These are phyloP conservation scores for Brachyistius frenatus DNA, from an alignment of 2,113 vertebrate species.

Conservation along the genomic window DNA sequence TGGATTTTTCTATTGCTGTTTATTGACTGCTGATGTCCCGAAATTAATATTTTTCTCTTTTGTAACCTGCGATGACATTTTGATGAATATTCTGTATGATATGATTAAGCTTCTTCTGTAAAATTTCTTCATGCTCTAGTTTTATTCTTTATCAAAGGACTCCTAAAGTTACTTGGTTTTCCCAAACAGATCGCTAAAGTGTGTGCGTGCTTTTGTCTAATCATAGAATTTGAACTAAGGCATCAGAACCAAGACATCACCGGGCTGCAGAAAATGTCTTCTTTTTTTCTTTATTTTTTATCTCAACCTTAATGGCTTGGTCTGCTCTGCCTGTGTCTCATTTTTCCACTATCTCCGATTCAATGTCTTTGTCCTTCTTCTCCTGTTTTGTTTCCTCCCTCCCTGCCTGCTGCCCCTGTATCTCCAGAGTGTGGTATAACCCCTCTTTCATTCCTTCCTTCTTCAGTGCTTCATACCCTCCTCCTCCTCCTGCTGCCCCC, in stretches of 20 bases:
- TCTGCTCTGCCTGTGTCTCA: neutral
- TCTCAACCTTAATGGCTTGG: neutral
- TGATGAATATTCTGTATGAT: neutral
- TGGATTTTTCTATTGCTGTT: neutral
- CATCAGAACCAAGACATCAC: neutral
- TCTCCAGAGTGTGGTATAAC: constrained; percentile 3
- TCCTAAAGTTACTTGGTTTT: neutral
- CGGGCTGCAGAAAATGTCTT: neutral
- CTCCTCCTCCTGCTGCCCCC: neutral
- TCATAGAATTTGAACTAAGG: neutral
- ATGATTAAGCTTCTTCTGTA: too few species aligned
- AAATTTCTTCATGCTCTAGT: too few species aligned
- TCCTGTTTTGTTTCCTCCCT: neutral
- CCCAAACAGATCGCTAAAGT: neutral
- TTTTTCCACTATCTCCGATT: neutral
- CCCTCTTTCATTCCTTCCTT: neutral
- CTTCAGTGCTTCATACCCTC: neutral
- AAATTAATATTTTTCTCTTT: neutral
- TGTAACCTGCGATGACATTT: neutral
- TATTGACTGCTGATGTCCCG: neutral
- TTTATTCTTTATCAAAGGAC: neutral
- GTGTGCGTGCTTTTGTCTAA: neutral
- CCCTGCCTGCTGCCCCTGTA: neutral
- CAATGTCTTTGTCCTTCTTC: too few species aligned
- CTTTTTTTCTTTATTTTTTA: neutral